These are phyloP conservation scores for Caenorhabditis sulstoni DNA, from an alignment of 2,888 invertebrate species.

Conservation along the genomic window DNA sequence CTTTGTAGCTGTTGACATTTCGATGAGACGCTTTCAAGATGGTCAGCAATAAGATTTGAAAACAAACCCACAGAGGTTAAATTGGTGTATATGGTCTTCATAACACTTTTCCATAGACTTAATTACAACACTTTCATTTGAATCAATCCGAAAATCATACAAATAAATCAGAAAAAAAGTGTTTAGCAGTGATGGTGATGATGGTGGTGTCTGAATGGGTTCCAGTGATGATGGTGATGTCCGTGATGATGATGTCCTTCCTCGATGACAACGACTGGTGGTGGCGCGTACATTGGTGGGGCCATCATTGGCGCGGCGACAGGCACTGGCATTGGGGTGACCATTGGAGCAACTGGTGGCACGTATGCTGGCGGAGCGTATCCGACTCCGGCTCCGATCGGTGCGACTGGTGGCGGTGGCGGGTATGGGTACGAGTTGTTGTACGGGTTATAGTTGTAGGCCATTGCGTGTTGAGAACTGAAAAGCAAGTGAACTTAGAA, in stretches of 20 bases:
- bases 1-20: no score
- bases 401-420: slow-evolving; percentile 6
- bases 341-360: slow-evolving; percentile 12
- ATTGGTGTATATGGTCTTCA: no score
- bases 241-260: slow-evolving; percentile 22
- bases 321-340: neutral
- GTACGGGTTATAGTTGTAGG: slow-evolving; percentile 47
- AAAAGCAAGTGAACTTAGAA: neutral
- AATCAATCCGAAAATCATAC: neutral
- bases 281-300: slow-evolving; percentile 15
- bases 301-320: slow-evolving; percentile 11
- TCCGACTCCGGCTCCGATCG: slow-evolving; percentile 2
- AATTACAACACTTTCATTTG: neutral
- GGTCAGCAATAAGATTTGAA: no score
- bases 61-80: no score
- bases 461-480: slow-evolving; percentile 20
- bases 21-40: no score
- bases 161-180: no score
- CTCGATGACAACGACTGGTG: slow-evolving; percentile 32
- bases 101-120: no score
- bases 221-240: slow-evolving; percentile 28
- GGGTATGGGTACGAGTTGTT: slow-evolving; percentile 41
- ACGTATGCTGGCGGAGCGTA: slow-evolving; percentile 15
- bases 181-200: slow-evolving; percentile 6
- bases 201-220: slow-evolving; percentile 10